Conservation (phyloP, 2,888 invertebrate genomes). For the Pediacus dermestoides region DNA sequence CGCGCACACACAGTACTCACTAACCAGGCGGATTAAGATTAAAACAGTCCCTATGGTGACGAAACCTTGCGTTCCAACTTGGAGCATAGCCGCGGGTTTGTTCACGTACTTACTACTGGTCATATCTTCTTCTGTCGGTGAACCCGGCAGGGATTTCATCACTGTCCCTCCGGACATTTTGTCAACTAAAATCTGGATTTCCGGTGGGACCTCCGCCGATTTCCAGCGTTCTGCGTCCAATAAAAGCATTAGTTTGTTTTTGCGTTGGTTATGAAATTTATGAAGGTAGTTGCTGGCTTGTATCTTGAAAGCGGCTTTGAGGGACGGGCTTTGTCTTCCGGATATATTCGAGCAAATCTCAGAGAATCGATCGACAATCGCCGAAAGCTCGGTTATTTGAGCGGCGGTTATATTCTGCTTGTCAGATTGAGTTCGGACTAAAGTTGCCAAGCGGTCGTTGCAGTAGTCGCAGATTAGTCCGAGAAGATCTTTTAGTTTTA, state of each 20-base stretch:
- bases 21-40: constrained; percentile 82
- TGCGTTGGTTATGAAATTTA: constrained; percentile 84
- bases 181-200: constrained; percentile 80
- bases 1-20: constrained; percentile 86
- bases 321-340: constrained; percentile 71
- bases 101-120: constrained; percentile 46
- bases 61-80: constrained; percentile 57
- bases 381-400: constrained; percentile 74
- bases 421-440: constrained; percentile 74
- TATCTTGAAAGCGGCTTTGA: constrained; percentile 78
- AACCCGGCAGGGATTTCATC: constrained; percentile 42
- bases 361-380: constrained; percentile 76
- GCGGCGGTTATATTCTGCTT: constrained; percentile 70
- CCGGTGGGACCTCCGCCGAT: constrained; percentile 82
- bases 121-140: constrained; percentile 45
- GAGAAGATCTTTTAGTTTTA: constrained; percentile 72
- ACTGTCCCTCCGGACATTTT: constrained; percentile 56
- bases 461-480: constrained; percentile 85
- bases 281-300: constrained; percentile 89
- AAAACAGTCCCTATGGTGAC: constrained; percentile 79
- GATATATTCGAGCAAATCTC: constrained; percentile 69
- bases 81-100: constrained; percentile 53
- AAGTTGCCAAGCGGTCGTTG: constrained; percentile 86
- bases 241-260: constrained; percentile 77
- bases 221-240: constrained; percentile 93